phyloP scores from a whole-genome alignment of 2,797 vertebrate species.

The Platyrinchus mystaceus region DNA sequence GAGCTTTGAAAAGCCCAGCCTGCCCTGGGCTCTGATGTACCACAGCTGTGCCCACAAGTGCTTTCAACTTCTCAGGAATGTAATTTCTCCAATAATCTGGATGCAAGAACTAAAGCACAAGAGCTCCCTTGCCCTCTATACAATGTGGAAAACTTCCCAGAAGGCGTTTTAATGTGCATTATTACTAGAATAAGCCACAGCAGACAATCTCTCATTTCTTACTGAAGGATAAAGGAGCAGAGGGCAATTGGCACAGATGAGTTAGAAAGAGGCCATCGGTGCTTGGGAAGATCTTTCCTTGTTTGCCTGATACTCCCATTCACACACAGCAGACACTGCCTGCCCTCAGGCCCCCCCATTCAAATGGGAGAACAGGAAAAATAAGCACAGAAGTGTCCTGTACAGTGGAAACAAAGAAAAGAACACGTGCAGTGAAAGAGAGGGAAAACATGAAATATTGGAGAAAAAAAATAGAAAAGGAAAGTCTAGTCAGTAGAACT shows the following conservation, averaged over 20 bases:
- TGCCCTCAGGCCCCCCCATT: background rate
- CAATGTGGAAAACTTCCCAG: background rate
- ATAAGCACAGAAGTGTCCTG: background rate
- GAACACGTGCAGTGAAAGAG: background rate
- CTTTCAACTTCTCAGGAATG: background rate
- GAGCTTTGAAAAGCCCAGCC: background rate
- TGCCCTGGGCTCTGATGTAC: background rate
- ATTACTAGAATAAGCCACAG: background rate
- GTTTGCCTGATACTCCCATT: background rate
- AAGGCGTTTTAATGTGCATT: background rate
- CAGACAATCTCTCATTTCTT: background rate
- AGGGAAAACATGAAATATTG: background rate
- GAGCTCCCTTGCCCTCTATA: background rate
- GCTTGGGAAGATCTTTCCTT: background rate
- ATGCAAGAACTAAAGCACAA: background rate
- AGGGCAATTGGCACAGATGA: background rate
- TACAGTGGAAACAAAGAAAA: background rate
- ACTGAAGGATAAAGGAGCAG: background rate
- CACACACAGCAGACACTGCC: fast-evolving
- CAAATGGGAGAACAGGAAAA: background rate
- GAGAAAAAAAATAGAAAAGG: background rate
- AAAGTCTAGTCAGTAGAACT: background rate
- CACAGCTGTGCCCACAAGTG: background rate
- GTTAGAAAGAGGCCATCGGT: background rate
- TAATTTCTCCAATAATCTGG: background rate